These are phyloP conservation scores for Macrotis lagotis DNA, from an alignment of 2,113 vertebrate genomes.

Conservation along the genomic window DNA sequence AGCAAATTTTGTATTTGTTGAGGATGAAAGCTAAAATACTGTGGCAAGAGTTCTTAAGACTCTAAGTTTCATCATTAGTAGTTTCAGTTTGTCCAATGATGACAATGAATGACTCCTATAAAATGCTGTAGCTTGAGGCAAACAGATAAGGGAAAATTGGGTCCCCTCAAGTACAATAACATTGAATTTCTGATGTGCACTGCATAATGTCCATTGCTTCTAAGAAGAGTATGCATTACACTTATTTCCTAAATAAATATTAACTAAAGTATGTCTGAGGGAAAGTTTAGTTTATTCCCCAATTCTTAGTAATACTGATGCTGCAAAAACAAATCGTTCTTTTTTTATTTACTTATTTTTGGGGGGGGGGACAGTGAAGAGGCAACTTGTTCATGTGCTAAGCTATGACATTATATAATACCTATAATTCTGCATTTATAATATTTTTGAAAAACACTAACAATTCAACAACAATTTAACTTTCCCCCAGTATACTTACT, in stretches of 20 bases:
- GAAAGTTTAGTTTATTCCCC: not conserved
- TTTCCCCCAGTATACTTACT: not conserved
- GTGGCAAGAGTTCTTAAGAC: not conserved
- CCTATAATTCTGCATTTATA: not conserved
- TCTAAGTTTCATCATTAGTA: not conserved
- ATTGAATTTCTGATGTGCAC: not conserved
- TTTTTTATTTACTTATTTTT: not conserved
- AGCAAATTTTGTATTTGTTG: not conserved
- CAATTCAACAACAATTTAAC: not conserved
- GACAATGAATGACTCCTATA: not conserved
- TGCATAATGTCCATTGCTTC: not conserved
- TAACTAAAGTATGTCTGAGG: not conserved
- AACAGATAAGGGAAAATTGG: not conserved
- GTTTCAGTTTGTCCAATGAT: not conserved
- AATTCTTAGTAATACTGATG: not conserved
- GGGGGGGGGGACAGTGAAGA: not conserved
- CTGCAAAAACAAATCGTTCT: not conserved
- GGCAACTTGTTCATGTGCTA: not conserved
- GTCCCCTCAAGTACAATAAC: not conserved
- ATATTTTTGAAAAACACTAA: not conserved
- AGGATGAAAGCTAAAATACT: not conserved
- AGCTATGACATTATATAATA: not conserved
- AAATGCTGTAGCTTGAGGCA: not conserved
- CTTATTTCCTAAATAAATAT: not conserved
- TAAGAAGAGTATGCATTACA: not conserved